Base-by-base conservation (phyloP, 23 tunicate species). In the Halocynthia aurantium region DNA sequence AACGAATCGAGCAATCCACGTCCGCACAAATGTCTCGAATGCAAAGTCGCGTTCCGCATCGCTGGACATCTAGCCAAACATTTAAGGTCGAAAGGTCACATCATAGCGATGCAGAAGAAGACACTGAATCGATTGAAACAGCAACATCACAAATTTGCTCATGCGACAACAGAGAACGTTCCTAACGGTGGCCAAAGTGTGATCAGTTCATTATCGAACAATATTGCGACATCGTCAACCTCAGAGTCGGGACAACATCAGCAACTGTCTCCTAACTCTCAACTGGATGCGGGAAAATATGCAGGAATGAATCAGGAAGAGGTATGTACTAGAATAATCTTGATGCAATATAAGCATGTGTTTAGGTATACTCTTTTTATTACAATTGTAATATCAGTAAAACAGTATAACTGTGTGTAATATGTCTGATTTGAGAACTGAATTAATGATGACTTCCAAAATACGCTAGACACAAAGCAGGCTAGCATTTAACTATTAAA, bases 21-120 rank as follows among this genome's bases (percentile, higher is more conserved):
- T 19, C 97, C 97, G 2, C 88, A 74, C 78, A 76, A 66, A 21
- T 91, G 97, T 76, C 12, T 40, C 56, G 97, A 86, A 62, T 91
- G 97, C 51, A 82, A 78, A 62, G 86, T 91, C 52, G 97, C 87
- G 7, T 91, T 91, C 53, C 80, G 97, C 6, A 91, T 86, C 67
- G 92, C 84, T 51, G 97, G 97, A 6, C 97, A 91, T 69, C 83
- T 91, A 6, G 84, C 97, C 1, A 91, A 86, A 70, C 97, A 91
- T 82, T 75, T 85, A 50, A 75, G 90, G 7, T 91, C 97, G 4
- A 85, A 86, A 82, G 87, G 93, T 22, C 93, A 87, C 83, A 77
- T 68, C 8, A 61, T 87, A 10, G 86, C 86, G 7, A 81, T 87
- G 86, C 93, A 87, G 76, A 87, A 87, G 83, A 87, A 87, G 72